These are phyloP conservation scores for Sanderia malayensis DNA, from an alignment of 30 jellyfish, hydroid and myxozoan genomes.

Conservation along the genomic window DNA sequence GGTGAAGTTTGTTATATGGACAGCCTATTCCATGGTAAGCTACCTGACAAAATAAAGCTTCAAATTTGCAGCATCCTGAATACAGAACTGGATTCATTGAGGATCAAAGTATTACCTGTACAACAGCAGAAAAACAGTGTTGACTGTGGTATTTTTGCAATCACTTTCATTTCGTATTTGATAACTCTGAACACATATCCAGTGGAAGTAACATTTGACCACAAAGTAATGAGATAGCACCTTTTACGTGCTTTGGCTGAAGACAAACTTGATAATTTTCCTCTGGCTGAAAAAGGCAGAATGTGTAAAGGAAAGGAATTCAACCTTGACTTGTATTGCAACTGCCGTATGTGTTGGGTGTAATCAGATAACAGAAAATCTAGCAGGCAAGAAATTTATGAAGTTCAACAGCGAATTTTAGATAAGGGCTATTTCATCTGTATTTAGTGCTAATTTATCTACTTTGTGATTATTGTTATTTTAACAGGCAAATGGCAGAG, in stretches of 20 bases:
- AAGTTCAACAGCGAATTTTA: too few relatives aligned
- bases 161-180: slow-evolving; percentile 10
- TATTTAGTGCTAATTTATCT: too few relatives aligned
- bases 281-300: background rate
- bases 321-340: background rate
- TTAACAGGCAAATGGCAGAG: too few relatives aligned
- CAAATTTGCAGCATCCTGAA: slow-evolving; percentile 6
- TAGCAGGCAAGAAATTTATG: background rate
- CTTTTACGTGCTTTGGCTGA: slow-evolving; percentile 11
- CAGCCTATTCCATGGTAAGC: slow-evolving; percentile 23
- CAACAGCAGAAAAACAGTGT: slow-evolving; percentile 38
- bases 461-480: too few relatives aligned
- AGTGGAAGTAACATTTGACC: slow-evolving; percentile 11
- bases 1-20: slow-evolving; percentile 15
- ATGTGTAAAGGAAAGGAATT: background rate
- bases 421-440: too few relatives aligned
- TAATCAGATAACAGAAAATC: background rate
- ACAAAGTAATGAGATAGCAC: slow-evolving; percentile 15
- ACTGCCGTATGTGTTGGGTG: background rate
- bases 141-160: slow-evolving; percentile 43
- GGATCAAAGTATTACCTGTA: slow-evolving; percentile 3
- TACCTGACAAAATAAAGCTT: slow-evolving; percentile 8
- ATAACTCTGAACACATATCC: slow-evolving; percentile 10
- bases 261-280: slow-evolving; percentile 7
- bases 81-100: background rate